Conservation (phyloP, 2,113 vertebrate species). For the Todiramphus saurophagus region DNA sequence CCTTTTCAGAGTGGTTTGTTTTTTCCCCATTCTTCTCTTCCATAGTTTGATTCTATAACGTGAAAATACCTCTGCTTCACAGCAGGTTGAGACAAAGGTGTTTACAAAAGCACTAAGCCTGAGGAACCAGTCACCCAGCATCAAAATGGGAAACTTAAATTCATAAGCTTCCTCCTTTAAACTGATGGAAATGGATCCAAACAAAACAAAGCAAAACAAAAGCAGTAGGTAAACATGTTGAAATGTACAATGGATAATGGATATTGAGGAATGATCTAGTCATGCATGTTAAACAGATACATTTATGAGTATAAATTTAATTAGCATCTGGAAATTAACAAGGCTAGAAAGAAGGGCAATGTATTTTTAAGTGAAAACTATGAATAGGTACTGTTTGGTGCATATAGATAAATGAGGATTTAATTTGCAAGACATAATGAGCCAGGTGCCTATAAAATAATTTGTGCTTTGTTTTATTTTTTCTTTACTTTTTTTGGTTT, state of each 20-base stretch:
- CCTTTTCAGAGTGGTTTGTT: background rate
- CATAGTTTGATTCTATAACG: conserved; percentile 44
- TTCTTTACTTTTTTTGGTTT: background rate
- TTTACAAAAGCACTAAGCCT: conserved; percentile 59
- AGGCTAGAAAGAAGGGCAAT: conserved; percentile 77
- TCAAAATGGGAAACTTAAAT: conserved; percentile 61
- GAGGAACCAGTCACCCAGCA: conserved; percentile 36
- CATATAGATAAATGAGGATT: conserved; percentile 75
- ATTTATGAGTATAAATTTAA: conserved; percentile 79
- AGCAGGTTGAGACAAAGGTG: conserved; percentile 56
- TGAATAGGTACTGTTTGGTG: conserved; percentile 72
- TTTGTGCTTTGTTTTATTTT: background rate
- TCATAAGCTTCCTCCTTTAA: conserved; percentile 56
- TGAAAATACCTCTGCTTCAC: conserved; percentile 49
- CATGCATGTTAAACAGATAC: conserved; percentile 76
- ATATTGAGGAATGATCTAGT: conserved; percentile 70
- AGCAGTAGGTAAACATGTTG: conserved; percentile 64
- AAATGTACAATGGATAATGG: conserved; percentile 70
- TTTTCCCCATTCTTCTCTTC: conserved; percentile 27
- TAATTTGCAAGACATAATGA: conserved; percentile 72
- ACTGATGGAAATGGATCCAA: conserved; percentile 58
- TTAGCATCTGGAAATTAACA: conserved; percentile 80
- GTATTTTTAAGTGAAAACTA: conserved; percentile 75
- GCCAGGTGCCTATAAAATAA: conserved; percentile 69
- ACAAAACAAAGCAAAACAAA: conserved; percentile 69